These are phyloP conservation scores for Caenorhabditis imperialis DNA, from an alignment of 2,888 invertebrate genomes.

Conservation along the genomic window DNA sequence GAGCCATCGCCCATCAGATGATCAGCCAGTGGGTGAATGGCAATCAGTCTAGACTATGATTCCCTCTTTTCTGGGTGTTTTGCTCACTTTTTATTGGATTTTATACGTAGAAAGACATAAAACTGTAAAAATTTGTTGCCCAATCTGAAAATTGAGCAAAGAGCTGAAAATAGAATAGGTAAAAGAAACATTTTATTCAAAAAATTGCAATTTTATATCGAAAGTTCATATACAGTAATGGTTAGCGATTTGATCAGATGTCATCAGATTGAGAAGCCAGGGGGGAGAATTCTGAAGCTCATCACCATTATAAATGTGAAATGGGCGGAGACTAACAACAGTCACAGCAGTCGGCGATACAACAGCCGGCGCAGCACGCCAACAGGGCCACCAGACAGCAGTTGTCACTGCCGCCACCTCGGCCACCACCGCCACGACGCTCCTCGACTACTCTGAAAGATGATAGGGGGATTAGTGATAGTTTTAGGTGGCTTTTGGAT, in stretches of 20 bases:
- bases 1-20: constrained; percentile 80
- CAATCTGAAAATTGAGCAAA: no score
- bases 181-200: constrained; percentile 3
- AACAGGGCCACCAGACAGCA: constrained; percentile 55
- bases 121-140: no score
- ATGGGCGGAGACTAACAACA: constrained; percentile 34
- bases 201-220: background rate
- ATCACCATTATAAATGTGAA: no score
- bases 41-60: no score
- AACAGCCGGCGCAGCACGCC: constrained; percentile 58
- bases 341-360: constrained; percentile 61
- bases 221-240: background rate
- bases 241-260: background rate
- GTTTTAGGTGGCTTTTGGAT: no score
- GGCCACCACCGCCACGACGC: constrained; percentile 34
- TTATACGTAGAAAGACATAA: no score
- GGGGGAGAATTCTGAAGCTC: constrained; percentile 18
- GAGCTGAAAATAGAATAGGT: background rate
- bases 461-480: background rate
- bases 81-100: no score
- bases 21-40: constrained; percentile 79
- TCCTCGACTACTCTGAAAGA: constrained; percentile 52
- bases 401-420: constrained; percentile 51
- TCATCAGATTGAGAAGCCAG: background rate
- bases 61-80: no score